Evolutionary conservation across 2,888 invertebrate genomes (phyloP).

Genomic region (Dyspetes luteomarginatus): DNA sequence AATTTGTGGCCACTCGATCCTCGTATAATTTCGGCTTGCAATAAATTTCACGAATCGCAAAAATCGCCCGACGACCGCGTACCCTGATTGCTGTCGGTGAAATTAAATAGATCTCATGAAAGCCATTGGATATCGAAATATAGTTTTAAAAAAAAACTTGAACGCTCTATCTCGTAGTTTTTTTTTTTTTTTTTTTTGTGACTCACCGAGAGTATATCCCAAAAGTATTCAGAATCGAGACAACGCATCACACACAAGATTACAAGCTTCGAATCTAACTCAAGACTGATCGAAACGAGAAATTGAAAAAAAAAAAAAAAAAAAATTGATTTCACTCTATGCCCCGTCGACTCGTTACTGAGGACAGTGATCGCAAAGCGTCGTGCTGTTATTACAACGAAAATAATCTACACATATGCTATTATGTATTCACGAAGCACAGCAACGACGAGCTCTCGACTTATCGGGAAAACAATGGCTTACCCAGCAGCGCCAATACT

Average conservation of each 20-base stretch:
- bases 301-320: constrained; percentile 57
- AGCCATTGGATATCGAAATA: not conserved
- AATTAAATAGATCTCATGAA: no score
- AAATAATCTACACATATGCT: constrained; percentile 55
- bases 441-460: constrained; percentile 61
- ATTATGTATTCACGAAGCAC: constrained; percentile 72
- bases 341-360: constrained; percentile 48
- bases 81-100: no score
- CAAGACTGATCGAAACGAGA: not conserved
- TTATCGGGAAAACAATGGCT: constrained; percentile 73
- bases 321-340: constrained; percentile 58
- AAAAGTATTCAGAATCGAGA: constrained; percentile 60
- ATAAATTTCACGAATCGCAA: no score
- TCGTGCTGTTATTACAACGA: constrained; percentile 46
- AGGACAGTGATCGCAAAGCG: constrained; percentile 54
- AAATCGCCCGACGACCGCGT: no score
- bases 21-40: no score
- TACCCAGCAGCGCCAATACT: constrained; percentile 63
- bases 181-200: not conserved
- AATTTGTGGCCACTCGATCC: no score
- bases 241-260: constrained; percentile 65
- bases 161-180: not conserved
- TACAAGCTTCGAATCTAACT: constrained; percentile 22
- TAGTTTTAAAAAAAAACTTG: not conserved
- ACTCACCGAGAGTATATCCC: constrained; percentile 69